Conservation (phyloP, 2,888 invertebrate species). For the Pycnomerus fuliginosus region DNA sequence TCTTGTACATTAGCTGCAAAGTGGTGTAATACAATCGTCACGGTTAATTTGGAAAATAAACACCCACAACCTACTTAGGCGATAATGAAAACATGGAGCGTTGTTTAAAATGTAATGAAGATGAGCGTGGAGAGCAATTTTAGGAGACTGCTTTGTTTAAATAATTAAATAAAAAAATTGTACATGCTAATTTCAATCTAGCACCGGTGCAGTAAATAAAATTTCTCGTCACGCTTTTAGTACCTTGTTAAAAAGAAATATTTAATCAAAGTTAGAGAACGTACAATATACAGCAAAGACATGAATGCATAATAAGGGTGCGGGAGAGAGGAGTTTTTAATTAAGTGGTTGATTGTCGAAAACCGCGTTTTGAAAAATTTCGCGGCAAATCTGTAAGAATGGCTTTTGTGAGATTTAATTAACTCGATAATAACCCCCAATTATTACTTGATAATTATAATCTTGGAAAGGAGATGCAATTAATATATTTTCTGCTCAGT, state of each 20-base stretch:
- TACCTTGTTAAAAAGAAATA: constrained; percentile 22
- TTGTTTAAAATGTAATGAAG: no score
- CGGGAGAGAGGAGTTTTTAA: constrained; percentile 15
- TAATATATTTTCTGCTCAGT: constrained; percentile 25
- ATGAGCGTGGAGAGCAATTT: no score
- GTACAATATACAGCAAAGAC: constrained; percentile 15
- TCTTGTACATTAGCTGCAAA: no score
- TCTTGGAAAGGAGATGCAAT: constrained; percentile 12
- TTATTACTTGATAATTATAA: constrained; percentile 21
- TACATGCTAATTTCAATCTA: no score
- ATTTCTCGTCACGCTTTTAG: constrained; percentile 17
- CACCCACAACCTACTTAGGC: no score
- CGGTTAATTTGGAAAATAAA: no score
- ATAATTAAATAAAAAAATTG: no score
- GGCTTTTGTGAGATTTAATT: constrained; percentile 14
- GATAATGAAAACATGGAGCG: no score
- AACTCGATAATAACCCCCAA: constrained; percentile 20
- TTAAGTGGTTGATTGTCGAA: constrained; percentile 14
- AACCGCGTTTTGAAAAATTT: constrained; percentile 8
- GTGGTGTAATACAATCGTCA: no score
- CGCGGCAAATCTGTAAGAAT: constrained; percentile 4
- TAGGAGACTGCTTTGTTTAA: no score
- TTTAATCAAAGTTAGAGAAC: constrained; percentile 19
- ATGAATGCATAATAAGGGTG: constrained; percentile 21
- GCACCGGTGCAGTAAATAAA: no score